Conservation (phyloP, 2,113 vertebrate genomes). For the Chlorodrepanis virens region DNA sequence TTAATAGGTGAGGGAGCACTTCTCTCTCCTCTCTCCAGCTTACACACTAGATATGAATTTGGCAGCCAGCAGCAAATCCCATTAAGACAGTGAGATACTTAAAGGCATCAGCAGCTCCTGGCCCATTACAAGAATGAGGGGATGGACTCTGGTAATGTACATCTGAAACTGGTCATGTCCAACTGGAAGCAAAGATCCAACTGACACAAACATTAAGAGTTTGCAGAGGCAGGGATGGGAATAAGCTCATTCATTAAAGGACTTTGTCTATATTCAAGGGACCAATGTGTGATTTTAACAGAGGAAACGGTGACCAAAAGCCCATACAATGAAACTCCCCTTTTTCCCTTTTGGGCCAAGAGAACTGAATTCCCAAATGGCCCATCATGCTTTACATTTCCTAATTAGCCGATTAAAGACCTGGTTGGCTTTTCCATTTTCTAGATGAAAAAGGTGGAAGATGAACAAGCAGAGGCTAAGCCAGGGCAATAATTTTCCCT, state of each 20-base stretch:
- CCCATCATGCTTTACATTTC: neutral
- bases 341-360: neutral
- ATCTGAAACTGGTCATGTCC: neutral
- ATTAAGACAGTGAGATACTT: neutral
- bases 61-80: constrained; percentile 5
- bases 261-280: neutral
- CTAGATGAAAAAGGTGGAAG: neutral
- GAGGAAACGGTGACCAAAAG: neutral
- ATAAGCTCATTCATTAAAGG: neutral
- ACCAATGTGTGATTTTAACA: neutral
- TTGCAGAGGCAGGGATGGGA: neutral
- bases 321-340: neutral
- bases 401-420: neutral
- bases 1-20: neutral
- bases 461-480: neutral
- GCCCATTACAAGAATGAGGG: neutral
- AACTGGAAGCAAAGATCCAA: neutral
- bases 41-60: neutral
- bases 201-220: neutral
- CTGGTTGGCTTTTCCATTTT: neutral
- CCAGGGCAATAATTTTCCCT: neutral
- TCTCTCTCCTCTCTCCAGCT: neutral
- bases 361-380: neutral
- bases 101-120: neutral
- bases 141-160: neutral